Evolutionary conservation across 2,113 vertebrate species (phyloP).

Genomic region (Cricetomys ansorgei): DNA sequence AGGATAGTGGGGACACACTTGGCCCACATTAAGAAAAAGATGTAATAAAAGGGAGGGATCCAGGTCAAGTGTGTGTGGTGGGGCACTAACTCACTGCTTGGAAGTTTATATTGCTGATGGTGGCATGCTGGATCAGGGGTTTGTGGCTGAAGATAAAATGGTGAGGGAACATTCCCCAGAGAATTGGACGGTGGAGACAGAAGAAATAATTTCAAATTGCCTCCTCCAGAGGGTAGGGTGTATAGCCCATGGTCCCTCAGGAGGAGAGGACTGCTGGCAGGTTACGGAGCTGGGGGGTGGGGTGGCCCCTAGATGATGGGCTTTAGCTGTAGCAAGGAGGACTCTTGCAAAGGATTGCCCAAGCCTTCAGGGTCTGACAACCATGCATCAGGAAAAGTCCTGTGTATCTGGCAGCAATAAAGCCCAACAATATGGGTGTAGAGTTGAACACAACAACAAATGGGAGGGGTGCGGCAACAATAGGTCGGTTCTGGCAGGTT

Average conservation of each 20-base stretch:
- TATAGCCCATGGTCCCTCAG: background rate
- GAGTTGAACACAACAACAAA: constrained; percentile 15
- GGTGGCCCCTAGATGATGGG: constrained; percentile 75
- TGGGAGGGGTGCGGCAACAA: background rate
- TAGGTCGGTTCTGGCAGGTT: constrained; percentile 38
- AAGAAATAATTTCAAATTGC: background rate
- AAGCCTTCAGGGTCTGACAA: constrained; percentile 82
- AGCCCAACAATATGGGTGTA: constrained; percentile 18
- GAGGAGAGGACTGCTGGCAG: constrained; percentile 36
- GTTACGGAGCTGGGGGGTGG: constrained; percentile 74
- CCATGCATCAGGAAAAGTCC: constrained; percentile 84
- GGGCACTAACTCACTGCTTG: background rate
- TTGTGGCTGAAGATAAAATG: background rate
- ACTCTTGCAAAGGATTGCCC: constrained; percentile 55
- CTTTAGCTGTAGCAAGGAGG: constrained; percentile 44
- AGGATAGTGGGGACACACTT: background rate
- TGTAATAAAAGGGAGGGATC: background rate
- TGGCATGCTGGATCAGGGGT: background rate
- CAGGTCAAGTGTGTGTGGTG: background rate
- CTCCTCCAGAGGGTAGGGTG: background rate
- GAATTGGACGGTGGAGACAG: background rate
- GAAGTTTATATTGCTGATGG: accelerated
- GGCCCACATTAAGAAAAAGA: background rate
- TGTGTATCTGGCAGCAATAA: constrained; percentile 69
- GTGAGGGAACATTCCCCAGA: background rate